These are phyloP conservation scores for Trematomus bernacchii DNA, from an alignment of 2,797 vertebrate genomes.

Conservation along the genomic window DNA sequence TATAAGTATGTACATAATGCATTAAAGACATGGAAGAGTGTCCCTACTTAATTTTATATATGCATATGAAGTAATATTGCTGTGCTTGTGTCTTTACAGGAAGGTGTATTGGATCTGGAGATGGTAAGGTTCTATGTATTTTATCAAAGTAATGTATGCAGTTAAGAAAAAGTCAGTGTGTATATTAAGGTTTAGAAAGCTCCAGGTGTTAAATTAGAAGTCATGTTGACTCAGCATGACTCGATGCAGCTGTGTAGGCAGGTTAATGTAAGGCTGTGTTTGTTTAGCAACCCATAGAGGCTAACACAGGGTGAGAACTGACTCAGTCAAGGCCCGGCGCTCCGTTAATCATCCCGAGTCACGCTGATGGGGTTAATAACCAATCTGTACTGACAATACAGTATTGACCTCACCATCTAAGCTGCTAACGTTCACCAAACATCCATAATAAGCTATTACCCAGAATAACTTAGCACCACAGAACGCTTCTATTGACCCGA, in stretches of 20 bases:
- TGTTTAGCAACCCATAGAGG: slow-evolving; percentile 39
- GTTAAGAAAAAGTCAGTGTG: not conserved
- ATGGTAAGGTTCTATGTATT: slow-evolving; percentile 84
- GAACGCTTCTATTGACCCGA: slow-evolving; percentile 62
- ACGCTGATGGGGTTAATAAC: slow-evolving; percentile 59
- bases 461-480: slow-evolving; percentile 59
- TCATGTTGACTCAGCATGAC: slow-evolving; percentile 9
- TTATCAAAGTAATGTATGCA: slow-evolving; percentile 7
- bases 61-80: slow-evolving; percentile 26
- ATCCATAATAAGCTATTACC: slow-evolving; percentile 67
- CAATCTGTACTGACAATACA: slow-evolving; percentile 43
- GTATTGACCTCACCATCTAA: slow-evolving; percentile 55
- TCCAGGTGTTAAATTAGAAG: slow-evolving; percentile 18
- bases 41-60: not conserved
- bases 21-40: no score
- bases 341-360: slow-evolving; percentile 66
- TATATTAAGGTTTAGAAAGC: slow-evolving; percentile 12
- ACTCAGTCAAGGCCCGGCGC: slow-evolving; percentile 53
- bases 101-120: slow-evolving; percentile 90
- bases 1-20: no score
- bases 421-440: slow-evolving; percentile 40
- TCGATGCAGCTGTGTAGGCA: slow-evolving; percentile 16
- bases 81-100: slow-evolving; percentile 85
- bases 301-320: slow-evolving; percentile 35
- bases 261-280: slow-evolving; percentile 39